A percentile compares a stretch with the other conserved stretches of the same genome.
Evolutionary conservation across 1,140 invertebrate genomes (phyloP).

Genomic region (Drosophila asahinai): DNA sequence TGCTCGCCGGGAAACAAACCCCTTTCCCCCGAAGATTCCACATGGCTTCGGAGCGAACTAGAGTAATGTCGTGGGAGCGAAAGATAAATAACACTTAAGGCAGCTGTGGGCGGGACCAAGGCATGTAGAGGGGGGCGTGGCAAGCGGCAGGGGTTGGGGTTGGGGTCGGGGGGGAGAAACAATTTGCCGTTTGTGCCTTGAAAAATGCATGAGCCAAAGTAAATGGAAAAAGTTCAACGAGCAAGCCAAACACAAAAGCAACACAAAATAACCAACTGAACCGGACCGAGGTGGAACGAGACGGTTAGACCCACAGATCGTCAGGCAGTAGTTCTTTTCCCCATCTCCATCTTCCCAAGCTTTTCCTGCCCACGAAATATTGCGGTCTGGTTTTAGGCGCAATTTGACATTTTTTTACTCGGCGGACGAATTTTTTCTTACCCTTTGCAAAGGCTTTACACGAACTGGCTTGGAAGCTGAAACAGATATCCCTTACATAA

Average conservation of each 20-base stretch:
- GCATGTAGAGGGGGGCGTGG: conserved; percentile 13
- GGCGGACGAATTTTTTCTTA: conserved; percentile 10
- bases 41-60: conserved; percentile 63
- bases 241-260: conserved; percentile 68
- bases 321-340: conserved; percentile 54
- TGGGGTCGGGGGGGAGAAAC: conserved; percentile 54
- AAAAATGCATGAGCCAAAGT: conserved; percentile 83
- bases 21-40: conserved; percentile 45
- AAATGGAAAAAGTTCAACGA: conserved; percentile 81
- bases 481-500: no score
- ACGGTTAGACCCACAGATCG: conserved; percentile 16
- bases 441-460: neutral
- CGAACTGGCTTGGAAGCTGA: neutral
- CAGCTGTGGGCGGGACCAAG: conserved; percentile 42
- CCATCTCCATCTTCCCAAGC: neutral
- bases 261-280: conserved; percentile 32
- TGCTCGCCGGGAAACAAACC: neutral
- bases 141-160: neutral
- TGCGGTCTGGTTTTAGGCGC: conserved; percentile 77
- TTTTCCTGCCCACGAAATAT: conserved; percentile 62
- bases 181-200: conserved; percentile 83
- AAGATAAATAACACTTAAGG: conserved; percentile 83
- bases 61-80: conserved; percentile 80
- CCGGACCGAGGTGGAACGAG: conserved; percentile 5
- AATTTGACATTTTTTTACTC: conserved; percentile 76